Evolutionary conservation across 2,113 vertebrate species (phyloP), one percentile per base, ranked within the genome.

Genomic region (Tyto alba): DNA sequence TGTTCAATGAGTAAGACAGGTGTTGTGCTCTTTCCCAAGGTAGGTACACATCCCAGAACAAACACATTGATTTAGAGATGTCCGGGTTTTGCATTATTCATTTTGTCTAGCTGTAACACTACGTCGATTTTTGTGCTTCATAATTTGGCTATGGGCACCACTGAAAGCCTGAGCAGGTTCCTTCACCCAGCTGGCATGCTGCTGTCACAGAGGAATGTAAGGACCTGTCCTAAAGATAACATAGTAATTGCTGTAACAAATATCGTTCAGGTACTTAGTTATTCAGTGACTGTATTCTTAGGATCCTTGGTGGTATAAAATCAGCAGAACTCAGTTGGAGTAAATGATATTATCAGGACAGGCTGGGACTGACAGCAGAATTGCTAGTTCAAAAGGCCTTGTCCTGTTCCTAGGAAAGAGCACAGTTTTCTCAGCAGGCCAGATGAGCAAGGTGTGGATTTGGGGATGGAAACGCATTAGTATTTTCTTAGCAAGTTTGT

Each of bases 121-220:
- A 21, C 0, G 6, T 13, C 53, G 22, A 63, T 66, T 62, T 88
- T 85, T 63, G 43, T 0, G 0, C 34, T 88, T 85, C 0, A 1
- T n/a, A 52, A 41, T 56, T 64, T 76, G 57, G 19, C 71, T 55
- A 20, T 7, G 9, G 22, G 18, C 66, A 76, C 25, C 36, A 72
- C 43, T 18, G 38, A 81, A 84, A 71, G 16, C 30, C 47, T 27
- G 26, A 48, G 27, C 41, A 71, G 38, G 27, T 30, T 86, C 47
- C 36, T 53, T 77, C 6, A 13, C 13, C 8, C 56, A 67, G 30
- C 25, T 1, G 1, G 16, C 55, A 29, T 0, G 16, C 48, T 92
- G 64, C 64, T 84, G 56, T 34, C n/a, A 53, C 8, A 59, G 38
- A 10, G 11, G 13, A n/a, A 20, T 7, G 5, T 23, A 55, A 83